Percentiles rank a stretch among this genome's conserved stretches.
phyloP scores from a whole-genome alignment of 2,888 invertebrate species.

The Sphaerophoria taeniata region DNA sequence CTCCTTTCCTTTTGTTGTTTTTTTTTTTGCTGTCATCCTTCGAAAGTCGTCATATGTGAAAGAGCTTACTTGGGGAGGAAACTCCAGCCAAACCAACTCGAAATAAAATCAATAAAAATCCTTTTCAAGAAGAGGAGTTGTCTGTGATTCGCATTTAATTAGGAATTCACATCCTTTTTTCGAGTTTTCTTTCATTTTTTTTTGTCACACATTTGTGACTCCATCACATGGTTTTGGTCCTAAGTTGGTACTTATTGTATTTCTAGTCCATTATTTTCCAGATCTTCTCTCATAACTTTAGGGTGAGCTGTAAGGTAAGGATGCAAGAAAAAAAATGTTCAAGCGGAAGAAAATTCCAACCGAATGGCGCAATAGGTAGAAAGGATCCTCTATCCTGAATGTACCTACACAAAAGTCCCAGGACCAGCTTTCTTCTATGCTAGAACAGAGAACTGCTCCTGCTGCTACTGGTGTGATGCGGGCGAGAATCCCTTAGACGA shows the following conservation, averaged over 20 bases:
- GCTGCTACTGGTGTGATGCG: not conserved
- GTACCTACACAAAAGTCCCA: constrained; percentile 32
- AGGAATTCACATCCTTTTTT: constrained; percentile 58
- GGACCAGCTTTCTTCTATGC: too few species aligned
- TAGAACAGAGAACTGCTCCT: not conserved
- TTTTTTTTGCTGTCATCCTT: not conserved
- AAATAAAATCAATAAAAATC: constrained; percentile 39
- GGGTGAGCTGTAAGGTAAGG: not conserved
- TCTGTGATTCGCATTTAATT: constrained; percentile 63
- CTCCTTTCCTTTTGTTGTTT: constrained; percentile 20
- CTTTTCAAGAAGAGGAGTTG: constrained; percentile 6
- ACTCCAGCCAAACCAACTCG: not conserved
- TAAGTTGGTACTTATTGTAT: not conserved
- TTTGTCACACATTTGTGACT: not conserved
- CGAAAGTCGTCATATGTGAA: not conserved
- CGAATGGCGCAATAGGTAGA: constrained; percentile 3
- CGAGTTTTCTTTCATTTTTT: not conserved
- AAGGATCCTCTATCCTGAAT: not conserved
- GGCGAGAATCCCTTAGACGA: not conserved
- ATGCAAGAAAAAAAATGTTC: constrained; percentile 20
- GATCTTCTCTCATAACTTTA: constrained; percentile 27
- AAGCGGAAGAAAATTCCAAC: constrained; percentile 39
- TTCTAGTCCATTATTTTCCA: constrained; percentile 18
- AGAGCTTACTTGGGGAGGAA: not conserved
- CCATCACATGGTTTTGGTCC: not conserved